These are phyloP conservation scores for Hydractinia symbiolongicarpus DNA, from an alignment of 30 jellyfish, hydroid and myxozoan genomes.

Conservation along the genomic window DNA sequence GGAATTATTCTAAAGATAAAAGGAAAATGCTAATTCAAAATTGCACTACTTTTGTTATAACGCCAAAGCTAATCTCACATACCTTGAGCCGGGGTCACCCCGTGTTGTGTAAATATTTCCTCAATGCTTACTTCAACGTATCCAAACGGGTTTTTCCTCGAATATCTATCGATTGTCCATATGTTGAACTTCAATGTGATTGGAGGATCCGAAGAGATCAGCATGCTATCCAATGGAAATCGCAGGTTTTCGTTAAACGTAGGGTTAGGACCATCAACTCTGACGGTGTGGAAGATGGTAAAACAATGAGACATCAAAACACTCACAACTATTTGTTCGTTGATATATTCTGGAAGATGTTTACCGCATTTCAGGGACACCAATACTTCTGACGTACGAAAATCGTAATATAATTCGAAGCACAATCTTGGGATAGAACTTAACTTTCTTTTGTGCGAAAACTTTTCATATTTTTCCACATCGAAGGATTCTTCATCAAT, in stretches of 20 bases:
- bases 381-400: constrained; percentile 15
- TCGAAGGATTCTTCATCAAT: constrained; percentile 2
- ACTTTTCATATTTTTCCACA: not conserved
- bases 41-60: not conserved
- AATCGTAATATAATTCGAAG: constrained; percentile 16
- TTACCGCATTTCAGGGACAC: constrained; percentile 13
- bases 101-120: constrained; percentile 28
- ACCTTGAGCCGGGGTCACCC: constrained; percentile 37
- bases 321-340: constrained; percentile 3
- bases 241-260: constrained; percentile 54
- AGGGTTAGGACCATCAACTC: constrained; percentile 54
- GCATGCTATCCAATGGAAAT: constrained; percentile 29
- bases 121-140: constrained; percentile 42
- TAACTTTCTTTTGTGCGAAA: not conserved
- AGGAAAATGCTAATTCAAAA: not conserved
- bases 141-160: constrained; percentile 70
- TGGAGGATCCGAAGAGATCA: constrained; percentile 35
- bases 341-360: constrained; percentile 1
- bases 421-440: constrained; percentile 8
- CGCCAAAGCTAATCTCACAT: not conserved
- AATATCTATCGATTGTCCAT: constrained; percentile 69
- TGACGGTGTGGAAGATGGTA: constrained; percentile 1
- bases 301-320: constrained; percentile 6
- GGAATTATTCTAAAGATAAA: too few species aligned
- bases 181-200: constrained; percentile 52